Base-by-base conservation (phyloP, 2,797 vertebrate species). In the Calcarius lapponicus region DNA sequence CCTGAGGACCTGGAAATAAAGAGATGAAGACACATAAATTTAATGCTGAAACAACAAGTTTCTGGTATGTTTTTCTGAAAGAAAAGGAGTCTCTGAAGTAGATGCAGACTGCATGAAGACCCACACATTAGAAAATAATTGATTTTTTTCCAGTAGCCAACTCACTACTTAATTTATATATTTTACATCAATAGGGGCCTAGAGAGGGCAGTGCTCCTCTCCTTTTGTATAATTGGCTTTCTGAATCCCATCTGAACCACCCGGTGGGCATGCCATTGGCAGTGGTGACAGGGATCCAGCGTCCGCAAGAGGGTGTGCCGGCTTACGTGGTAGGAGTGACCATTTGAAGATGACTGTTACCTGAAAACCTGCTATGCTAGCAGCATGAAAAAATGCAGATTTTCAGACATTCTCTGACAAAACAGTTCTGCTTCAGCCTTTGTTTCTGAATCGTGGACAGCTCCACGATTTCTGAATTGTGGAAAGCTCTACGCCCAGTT, bases 301-400 rank as follows among this genome's bases (percentile, higher is more conserved):
- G 18, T 25, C 10, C 18, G 3, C 6, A 15, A 26, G 28, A 40
- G 3, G 3, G 1, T 3, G 7, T 40, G 10, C 6, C 42, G 45
- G 10, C 36, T 10, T 10, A 6, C 2, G 3, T 20, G 18, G 12
- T 6, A 43, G 5, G 12, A 7, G 8, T 80, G 15, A 42, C n/a
- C 19, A 28, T 34, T 34, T 50, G 20, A 19, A 64, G 7, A 17
- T 29, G 15, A 13, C 5, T 19, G 5, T 9, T 43, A 7, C 6
- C 12, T 69, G 19, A 42, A 79, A 67, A 65, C 9, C 20, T 61
- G 8, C 8, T 17, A 10, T 17, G 25, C 17, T 13, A 56, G 16
- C 2, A 21, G 5, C 10, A 26, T 3, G 4, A 65, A 24, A 3
- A 43, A 64, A 60, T 7, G 11, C 11, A 81, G n/a, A 12, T 84